Base-by-base conservation (phyloP, 2,113 vertebrate genomes). In the Cricetomys ansorgei region DNA sequence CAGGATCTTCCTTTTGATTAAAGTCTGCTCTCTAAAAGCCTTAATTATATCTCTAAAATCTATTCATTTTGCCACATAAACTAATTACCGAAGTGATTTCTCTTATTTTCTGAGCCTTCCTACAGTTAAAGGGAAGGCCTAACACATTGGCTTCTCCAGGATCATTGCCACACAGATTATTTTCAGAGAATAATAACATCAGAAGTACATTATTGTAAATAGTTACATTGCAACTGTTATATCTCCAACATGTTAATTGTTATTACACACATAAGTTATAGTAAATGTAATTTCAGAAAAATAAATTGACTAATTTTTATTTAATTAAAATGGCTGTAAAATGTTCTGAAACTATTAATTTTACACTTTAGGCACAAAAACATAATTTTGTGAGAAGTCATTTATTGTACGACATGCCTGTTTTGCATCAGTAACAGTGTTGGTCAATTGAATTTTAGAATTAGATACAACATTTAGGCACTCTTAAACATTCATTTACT, bases 21-120 rank as follows among this genome's bases (percentile, higher is more conserved):
- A 80, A 80, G 27, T 72, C 16, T 91, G 0, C 34, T 65, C 2
- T 75, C 72, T 91, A 81, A 94, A 73, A 7, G n/a, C 10, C 1
- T 88, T 80, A 69, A 75, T 84, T 93, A 43, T 7, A 76, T 85
- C 43, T 88, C 84, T 21, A 80, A 88, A 94, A 64, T 81, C n/a
- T 57, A 65, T 59, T 76, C 34, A 64, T 12, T 84, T 94, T 59
- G 48, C 64, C 27, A n/a, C 16, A 5, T 73, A 89, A 89, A 64
- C 34, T 93, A 87, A 94, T 40, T n/a, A 76, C 7, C 29, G 50
- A 11, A 43, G 21, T 37, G 65, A 67, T 31, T 92, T 5, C 23
- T 40, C 29, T 53, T 5, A 34, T 43, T 88, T 6, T 34, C 8
- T 53, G 34, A 25, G 64, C n/a, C 13, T 76, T 88, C 43, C 10